phyloP scores from a whole-genome alignment of 2,888 invertebrate species.

The Odiellus spinosus region DNA sequence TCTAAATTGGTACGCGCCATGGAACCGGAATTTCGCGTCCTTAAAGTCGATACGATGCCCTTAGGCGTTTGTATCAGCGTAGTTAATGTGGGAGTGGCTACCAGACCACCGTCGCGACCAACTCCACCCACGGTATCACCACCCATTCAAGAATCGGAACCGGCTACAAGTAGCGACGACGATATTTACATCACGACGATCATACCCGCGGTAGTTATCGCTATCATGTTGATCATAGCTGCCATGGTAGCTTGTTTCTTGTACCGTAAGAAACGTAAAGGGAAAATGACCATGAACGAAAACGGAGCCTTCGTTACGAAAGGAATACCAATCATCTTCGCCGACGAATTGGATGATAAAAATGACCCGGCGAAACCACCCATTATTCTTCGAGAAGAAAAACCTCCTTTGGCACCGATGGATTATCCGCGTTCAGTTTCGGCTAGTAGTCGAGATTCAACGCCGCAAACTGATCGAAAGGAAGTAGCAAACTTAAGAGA shows the following conservation, averaged over 20 bases:
- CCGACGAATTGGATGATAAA: constrained; percentile 84
- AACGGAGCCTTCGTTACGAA: constrained; percentile 39
- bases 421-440: constrained; percentile 43
- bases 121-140: constrained; percentile 38
- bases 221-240: constrained; percentile 71
- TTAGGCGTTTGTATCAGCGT: constrained; percentile 38
- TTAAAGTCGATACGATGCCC: constrained; percentile 44
- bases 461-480: constrained; percentile 18
- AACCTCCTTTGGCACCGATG: constrained; percentile 75
- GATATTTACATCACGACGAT: constrained; percentile 54
- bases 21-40: constrained; percentile 53
- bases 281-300: constrained; percentile 63
- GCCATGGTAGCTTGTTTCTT: constrained; percentile 73
- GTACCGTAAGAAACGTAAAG: constrained; percentile 58
- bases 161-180: constrained; percentile 21
- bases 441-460: constrained; percentile 34
- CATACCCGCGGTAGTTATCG: constrained; percentile 64
- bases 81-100: constrained; percentile 36
- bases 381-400: constrained; percentile 84
- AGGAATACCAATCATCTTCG: constrained; percentile 81
- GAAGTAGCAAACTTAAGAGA: constrained; percentile 6
- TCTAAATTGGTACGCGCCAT: constrained; percentile 33
- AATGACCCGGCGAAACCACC: constrained; percentile 69
- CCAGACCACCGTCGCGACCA: constrained; percentile 24
- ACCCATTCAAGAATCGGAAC: constrained; percentile 1